Percentiles rank a stretch among this genome's conserved stretches.
These are phyloP conservation scores for Agonopterix heracliana DNA, from an alignment of 2,888 invertebrate species.

Conservation along the genomic window DNA sequence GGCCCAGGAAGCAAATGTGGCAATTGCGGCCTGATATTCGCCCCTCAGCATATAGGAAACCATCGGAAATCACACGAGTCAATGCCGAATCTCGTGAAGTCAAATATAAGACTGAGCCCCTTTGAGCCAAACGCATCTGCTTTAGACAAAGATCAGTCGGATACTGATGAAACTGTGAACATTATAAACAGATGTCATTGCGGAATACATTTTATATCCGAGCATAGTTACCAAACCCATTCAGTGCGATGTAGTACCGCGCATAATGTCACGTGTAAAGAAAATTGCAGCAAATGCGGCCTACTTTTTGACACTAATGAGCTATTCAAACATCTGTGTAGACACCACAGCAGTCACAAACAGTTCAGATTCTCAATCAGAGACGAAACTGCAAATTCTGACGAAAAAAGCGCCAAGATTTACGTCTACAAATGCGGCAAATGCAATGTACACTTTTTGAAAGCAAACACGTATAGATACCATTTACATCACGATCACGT, in stretches of 20 bases:
- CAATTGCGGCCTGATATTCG: too few species aligned
- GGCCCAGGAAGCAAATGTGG: too few species aligned
- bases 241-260: constrained; percentile 12
- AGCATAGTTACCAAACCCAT: constrained; percentile 16
- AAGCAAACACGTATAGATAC: background rate
- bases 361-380: background rate
- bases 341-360: constrained; percentile 29
- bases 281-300: constrained; percentile 35
- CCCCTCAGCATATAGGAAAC: too few species aligned
- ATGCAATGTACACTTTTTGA: background rate
- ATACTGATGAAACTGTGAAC: constrained; percentile 1
- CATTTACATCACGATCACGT: background rate
- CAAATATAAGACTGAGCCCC: too few species aligned
- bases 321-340: constrained; percentile 31
- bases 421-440: background rate
- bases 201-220: constrained; percentile 27
- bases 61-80: too few species aligned
- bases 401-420: too few species aligned
- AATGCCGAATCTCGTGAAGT: too few species aligned
- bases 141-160: too few species aligned
- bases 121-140: too few species aligned
- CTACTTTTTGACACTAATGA: constrained; percentile 29
- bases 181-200: constrained; percentile 31
- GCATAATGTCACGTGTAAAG: constrained; percentile 31
- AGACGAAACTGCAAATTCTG: too few species aligned